phyloP scores from a whole-genome alignment of 2,888 invertebrate species.

The Limnephilus rhombicus region DNA sequence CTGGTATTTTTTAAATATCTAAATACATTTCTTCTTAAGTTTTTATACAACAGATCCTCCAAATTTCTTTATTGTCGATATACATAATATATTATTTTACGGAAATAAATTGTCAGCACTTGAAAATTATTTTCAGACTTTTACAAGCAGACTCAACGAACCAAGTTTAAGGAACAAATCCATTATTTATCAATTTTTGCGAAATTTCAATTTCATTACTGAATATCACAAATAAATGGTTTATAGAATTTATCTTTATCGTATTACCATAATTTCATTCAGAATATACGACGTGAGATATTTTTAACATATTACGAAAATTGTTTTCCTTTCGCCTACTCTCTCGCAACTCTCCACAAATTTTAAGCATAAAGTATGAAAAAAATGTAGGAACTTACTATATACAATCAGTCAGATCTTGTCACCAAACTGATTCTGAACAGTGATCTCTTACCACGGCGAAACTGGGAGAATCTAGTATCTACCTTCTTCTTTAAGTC shows the following conservation, averaged over 20 bases:
- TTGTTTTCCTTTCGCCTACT: no score
- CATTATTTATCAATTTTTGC: neutral
- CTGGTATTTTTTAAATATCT: no score
- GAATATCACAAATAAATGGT: neutral
- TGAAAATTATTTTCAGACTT: neutral
- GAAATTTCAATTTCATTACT: neutral
- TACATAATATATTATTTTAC: neutral
- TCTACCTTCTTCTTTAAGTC: no score
- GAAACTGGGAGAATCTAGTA: no score
- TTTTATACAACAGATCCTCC: neutral
- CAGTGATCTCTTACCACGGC: no score
- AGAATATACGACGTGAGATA: neutral
- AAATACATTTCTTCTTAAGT: no score
- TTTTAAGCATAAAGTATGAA: no score
- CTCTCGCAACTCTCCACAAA: no score
- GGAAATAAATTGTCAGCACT: neutral
- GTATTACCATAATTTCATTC: neutral
- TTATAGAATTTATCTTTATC: neutral
- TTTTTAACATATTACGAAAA: neutral
- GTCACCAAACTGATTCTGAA: no score
- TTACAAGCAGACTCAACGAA: neutral
- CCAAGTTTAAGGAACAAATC: neutral
- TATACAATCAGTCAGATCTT: no score
- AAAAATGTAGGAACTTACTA: no score
- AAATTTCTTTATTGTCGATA: neutral